phyloP scores from a whole-genome alignment of 2,113 vertebrate species.

The Clarias magur region DNA sequence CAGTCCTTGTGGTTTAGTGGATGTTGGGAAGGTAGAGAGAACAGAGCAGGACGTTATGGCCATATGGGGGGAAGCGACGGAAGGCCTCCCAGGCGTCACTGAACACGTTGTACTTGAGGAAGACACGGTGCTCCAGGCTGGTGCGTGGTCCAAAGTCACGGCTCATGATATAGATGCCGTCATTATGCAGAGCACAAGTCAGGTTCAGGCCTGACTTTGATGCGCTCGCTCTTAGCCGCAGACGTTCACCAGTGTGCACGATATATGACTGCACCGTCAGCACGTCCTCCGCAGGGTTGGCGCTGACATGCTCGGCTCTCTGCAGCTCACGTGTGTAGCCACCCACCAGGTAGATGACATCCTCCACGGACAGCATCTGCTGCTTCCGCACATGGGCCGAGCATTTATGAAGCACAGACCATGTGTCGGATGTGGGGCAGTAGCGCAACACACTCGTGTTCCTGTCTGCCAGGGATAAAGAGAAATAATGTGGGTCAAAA shows the following conservation, averaged over 20 bases:
- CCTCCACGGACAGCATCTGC: constrained; percentile 96
- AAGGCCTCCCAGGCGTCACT: constrained; percentile 86
- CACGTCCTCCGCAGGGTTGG: constrained; percentile 83
- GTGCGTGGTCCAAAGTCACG: constrained; percentile 85
- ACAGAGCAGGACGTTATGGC: constrained; percentile 90
- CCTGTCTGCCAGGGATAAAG: constrained; percentile 73
- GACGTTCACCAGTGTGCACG: constrained; percentile 81
- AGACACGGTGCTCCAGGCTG: constrained; percentile 86
- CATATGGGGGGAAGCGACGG: constrained; percentile 84
- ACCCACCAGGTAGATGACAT: constrained; percentile 92
- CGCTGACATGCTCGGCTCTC: constrained; percentile 63
- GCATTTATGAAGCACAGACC: constrained; percentile 83
- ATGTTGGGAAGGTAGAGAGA: constrained; percentile 87
- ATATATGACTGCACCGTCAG: constrained; percentile 91
- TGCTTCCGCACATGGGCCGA: constrained; percentile 90
- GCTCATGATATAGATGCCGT: constrained; percentile 93
- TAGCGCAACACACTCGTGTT: constrained; percentile 89
- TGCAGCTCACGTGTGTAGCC: constrained; percentile 87
- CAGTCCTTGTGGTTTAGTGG: constrained; percentile 51
- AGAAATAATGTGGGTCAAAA: neutral
- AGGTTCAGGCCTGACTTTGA: constrained; percentile 93
- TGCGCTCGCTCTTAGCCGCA: constrained; percentile 86
- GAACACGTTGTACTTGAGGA: constrained; percentile 94
- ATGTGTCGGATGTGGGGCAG: constrained; percentile 84
- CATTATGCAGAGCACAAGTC: constrained; percentile 91